Percentiles rank a stretch among this genome's conserved stretches.
phyloP scores from a whole-genome alignment of 1,140 invertebrate species.

The Drosophila repletoides region DNA sequence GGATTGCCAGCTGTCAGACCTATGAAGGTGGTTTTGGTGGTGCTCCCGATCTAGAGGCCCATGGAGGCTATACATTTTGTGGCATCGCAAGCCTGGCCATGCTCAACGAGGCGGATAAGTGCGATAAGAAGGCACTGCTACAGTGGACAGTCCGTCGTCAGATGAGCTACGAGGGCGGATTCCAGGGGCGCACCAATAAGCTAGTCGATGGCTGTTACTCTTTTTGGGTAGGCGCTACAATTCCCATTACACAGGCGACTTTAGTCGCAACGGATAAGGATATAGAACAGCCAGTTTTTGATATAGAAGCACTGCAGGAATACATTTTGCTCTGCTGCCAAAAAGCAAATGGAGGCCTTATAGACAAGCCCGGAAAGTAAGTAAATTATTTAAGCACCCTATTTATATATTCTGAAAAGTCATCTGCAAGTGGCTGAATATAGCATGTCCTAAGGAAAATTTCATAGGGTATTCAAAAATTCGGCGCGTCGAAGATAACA shows the following conservation, averaged over 20 bases:
- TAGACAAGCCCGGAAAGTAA: slow-evolving; percentile 98
- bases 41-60: slow-evolving; percentile 96
- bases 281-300: slow-evolving; percentile 85
- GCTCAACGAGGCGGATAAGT: slow-evolving; percentile 90
- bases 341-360: slow-evolving; percentile 92
- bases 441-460: no score
- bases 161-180: slow-evolving; percentile 95
- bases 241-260: slow-evolving; percentile 89
- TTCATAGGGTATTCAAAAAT: no score
- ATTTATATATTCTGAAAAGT: no score
- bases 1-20: slow-evolving; percentile 96
- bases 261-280: slow-evolving; percentile 70
- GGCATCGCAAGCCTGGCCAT: slow-evolving; percentile 94
- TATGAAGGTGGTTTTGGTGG: slow-evolving; percentile 99
- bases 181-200: slow-evolving; percentile 98
- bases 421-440: no score
- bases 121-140: slow-evolving; percentile 90
- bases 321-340: slow-evolving; percentile 98
- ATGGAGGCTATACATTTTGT: slow-evolving; percentile 99
- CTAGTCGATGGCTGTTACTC: slow-evolving; percentile 99
- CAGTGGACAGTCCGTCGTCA: slow-evolving; percentile 94
- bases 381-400: slow-evolving; percentile 47
- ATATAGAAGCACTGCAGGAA: slow-evolving; percentile 94
- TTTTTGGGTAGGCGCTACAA: slow-evolving; percentile 98
- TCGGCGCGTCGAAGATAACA: no score